phyloP scores from a whole-genome alignment of 2,888 invertebrate genomes.

The Priapulus caudatus region DNA sequence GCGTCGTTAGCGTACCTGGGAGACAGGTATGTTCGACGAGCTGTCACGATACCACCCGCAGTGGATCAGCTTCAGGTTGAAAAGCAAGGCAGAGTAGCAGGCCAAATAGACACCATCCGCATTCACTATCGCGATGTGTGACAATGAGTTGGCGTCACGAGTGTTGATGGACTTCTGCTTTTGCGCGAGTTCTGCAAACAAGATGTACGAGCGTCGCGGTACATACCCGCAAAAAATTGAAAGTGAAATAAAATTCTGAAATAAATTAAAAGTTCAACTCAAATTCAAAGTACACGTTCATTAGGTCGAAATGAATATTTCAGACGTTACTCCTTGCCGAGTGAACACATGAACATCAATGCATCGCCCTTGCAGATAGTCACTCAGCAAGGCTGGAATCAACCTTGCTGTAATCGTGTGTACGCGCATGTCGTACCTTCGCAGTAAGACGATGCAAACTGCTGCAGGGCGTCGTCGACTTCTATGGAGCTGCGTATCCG shows the following conservation, averaged over 20 bases:
- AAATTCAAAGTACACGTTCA: too few relatives aligned
- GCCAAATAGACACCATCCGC: constrained; percentile 89
- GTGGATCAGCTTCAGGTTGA: constrained; percentile 65
- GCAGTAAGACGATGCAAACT: constrained; percentile 80
- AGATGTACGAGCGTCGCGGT: constrained; percentile 59
- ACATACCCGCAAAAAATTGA: constrained; percentile 79
- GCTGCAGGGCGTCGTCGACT: constrained; percentile 78
- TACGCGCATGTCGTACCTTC: constrained; percentile 58
- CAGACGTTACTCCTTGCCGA: too few relatives aligned
- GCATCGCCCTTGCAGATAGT: too few relatives aligned
- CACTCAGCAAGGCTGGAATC: too few relatives aligned
- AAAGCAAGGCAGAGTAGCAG: constrained; percentile 66
- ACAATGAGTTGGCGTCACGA: neutral
- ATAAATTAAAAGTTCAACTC: too few relatives aligned
- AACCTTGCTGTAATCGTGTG: too few relatives aligned
- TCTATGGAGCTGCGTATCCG: constrained; percentile 66
- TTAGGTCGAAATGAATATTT: too few relatives aligned
- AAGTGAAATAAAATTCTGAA: too few relatives aligned
- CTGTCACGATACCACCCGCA: constrained; percentile 56
- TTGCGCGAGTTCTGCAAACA: neutral
- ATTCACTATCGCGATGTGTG: constrained; percentile 54
- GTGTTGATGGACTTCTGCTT: neutral
- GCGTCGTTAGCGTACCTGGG: neutral
- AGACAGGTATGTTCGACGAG: constrained; percentile 20
- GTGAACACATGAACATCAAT: too few relatives aligned